Evolutionary conservation across 2,888 invertebrate species (phyloP), one percentile per base, ranked within the genome.

Genomic region (Sicus ferrugineus): DNA sequence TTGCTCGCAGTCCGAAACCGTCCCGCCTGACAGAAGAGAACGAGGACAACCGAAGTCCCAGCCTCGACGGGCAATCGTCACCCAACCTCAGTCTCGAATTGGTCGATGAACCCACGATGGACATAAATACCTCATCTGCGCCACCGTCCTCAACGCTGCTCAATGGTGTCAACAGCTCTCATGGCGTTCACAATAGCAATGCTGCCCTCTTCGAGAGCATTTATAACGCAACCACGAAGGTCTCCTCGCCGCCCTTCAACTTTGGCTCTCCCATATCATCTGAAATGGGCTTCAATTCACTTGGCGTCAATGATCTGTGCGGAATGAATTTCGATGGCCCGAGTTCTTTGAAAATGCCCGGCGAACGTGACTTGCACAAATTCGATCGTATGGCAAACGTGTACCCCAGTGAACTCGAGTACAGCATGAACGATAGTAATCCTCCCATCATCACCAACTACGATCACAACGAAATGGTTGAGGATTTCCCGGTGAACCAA

Each of bases 401-500:
- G 62, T 80, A 77, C 72, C 74, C 74, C 31, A 81, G 77, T 69
- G 81, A 81, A 26, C 70, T 77, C 14, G 80, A 82, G 71, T 80
- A 79, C 46, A 80, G 77, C 75, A 77, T 78, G 31, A 83, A 82
- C 63, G 84, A 84, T 34, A 83, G 81, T 69, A 84, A 82, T 77
- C 78, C 82, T 56, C 82, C 82, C 23, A 80, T 84, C 38, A 78
- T 84, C 54, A 80, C 78, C 7, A 85, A 85, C 69, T 84, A 84
- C 72, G 83, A 84, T 63, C 81, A 83, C 31, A 83, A 80, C 70
- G 84, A 85, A 70, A 81, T 85, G 78, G 81, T 81, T 19, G 85
- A 85, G 75, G 85, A 85, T 71, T 85, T 86, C 72, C 85, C 85
- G 6, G 84, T 86, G 34, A 85, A 85, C 71, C 78, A 79, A 69